phyloP scores from a whole-genome alignment of 2,113 vertebrate genomes.

The Henicopernis longicauda region DNA sequence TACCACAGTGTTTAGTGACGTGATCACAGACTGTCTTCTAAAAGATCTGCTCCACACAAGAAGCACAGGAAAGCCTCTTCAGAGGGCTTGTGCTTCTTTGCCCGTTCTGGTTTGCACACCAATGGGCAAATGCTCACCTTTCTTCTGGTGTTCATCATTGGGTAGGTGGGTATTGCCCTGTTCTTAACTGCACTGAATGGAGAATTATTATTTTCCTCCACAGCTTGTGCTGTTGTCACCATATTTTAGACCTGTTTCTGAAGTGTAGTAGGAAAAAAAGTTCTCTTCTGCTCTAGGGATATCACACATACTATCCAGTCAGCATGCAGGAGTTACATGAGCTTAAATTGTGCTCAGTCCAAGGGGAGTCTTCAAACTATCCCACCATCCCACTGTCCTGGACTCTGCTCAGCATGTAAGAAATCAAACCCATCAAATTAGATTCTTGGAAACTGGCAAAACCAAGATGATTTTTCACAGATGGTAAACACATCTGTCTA shows the following conservation, averaged over 20 bases:
- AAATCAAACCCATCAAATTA: background rate
- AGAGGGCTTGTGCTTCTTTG: background rate
- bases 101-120: background rate
- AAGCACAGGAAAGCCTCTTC: background rate
- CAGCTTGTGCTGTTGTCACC: background rate
- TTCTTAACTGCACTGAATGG: background rate
- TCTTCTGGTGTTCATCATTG: background rate
- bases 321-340: background rate
- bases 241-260: background rate
- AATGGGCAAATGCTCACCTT: background rate
- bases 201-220: background rate
- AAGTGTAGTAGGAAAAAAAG: background rate
- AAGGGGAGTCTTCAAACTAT: background rate
- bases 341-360: background rate
- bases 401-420: background rate
- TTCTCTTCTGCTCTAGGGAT: background rate
- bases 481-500: background rate
- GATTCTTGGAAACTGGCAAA: background rate
- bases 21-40: background rate
- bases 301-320: background rate
- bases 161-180: background rate
- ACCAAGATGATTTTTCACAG: background rate
- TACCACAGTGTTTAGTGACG: background rate
- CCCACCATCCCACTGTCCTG: background rate
- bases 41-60: background rate